These are phyloP conservation scores for Mergus octosetaceus DNA, from an alignment of 2,797 vertebrate genomes.

Conservation along the genomic window DNA sequence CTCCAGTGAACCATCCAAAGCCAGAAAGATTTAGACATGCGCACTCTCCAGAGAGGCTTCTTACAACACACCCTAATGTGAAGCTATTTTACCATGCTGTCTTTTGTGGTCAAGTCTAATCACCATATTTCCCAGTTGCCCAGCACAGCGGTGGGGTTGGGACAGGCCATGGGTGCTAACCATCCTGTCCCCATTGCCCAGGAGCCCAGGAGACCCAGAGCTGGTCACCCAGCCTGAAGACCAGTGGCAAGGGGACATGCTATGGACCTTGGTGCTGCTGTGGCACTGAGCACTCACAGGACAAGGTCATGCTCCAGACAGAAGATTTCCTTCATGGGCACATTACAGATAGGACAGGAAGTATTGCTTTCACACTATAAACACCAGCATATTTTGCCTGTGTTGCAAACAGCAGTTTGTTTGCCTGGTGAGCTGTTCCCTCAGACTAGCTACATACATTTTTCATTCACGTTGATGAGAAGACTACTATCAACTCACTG, in stretches of 20 bases:
- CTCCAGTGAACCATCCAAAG: neutral
- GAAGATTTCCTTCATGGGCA: neutral
- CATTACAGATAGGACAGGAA: neutral
- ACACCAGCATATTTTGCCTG: neutral
- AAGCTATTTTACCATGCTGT: neutral
- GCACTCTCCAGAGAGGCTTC: neutral
- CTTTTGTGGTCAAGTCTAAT: neutral
- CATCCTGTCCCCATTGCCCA: neutral
- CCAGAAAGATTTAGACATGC: neutral
- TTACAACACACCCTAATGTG: fast-evolving
- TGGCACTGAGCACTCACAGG: neutral
- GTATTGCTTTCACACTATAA: neutral
- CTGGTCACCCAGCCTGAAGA: neutral
- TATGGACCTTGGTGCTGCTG: neutral
- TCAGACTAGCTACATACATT: neutral
- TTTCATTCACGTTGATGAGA: neutral
- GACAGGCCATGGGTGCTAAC: neutral
- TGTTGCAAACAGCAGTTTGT: neutral
- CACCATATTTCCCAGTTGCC: neutral
- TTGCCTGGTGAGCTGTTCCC: neutral
- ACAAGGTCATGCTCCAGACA: neutral
- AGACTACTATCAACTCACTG: neutral
- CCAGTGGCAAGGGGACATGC: neutral
- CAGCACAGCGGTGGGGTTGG: fast-evolving
- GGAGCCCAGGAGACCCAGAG: neutral